These are phyloP conservation scores for Neomorphus geoffroyi DNA, from an alignment of 2,797 vertebrate species.

Conservation along the genomic window DNA sequence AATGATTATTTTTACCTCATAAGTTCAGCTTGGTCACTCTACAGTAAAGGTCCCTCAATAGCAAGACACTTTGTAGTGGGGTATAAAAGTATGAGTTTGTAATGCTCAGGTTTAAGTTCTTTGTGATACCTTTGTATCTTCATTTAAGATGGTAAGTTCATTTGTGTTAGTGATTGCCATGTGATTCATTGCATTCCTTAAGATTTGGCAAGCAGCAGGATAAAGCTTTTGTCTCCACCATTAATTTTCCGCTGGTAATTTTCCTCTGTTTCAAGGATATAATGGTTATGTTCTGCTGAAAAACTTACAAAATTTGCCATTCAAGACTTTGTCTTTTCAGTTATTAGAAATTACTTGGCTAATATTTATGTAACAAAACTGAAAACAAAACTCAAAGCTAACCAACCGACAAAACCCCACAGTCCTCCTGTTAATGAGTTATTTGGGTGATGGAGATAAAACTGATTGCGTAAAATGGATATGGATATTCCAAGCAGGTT, in stretches of 20 bases:
- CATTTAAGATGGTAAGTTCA: neutral
- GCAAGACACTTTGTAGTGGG: neutral
- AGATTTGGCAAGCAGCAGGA: neutral
- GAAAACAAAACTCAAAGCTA: neutral
- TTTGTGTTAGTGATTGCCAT: neutral
- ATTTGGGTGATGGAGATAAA: neutral
- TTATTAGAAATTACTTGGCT: neutral
- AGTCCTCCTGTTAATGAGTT: neutral
- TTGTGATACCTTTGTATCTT: neutral
- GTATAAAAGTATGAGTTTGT: neutral
- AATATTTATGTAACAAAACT: neutral
- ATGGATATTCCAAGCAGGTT: neutral
- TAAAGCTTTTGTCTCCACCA: neutral
- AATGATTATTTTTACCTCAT: neutral
- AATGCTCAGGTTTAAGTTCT: neutral
- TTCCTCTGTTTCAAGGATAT: neutral
- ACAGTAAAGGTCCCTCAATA: neutral
- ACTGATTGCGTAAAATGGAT: neutral
- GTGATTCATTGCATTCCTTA: neutral
- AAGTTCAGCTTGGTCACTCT: neutral
- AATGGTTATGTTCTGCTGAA: neutral
- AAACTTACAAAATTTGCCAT: neutral
- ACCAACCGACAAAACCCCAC: neutral
- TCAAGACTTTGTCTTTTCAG: neutral
- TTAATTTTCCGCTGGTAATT: neutral